Percentiles rank a stretch among this genome's conserved stretches.
Evolutionary conservation across 2,113 vertebrate species (phyloP).

Genomic region (Panthera tigris): DNA sequence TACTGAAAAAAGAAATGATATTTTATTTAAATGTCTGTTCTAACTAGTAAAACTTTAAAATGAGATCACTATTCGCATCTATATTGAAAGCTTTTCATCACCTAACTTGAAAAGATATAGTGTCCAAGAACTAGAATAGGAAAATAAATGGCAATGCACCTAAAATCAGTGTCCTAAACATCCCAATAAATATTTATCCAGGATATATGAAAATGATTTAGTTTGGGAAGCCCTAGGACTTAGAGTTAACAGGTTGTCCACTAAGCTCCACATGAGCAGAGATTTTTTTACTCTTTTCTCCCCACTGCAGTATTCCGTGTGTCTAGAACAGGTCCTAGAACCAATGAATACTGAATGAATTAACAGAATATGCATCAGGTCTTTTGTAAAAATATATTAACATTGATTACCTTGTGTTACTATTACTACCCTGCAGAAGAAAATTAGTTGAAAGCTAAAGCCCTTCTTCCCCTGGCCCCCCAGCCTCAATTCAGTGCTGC

Average conservation of each 20-base stretch:
- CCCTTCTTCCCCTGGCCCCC: not conserved
- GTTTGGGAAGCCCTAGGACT: not conserved
- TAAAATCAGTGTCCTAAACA: not conserved
- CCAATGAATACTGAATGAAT: not conserved
- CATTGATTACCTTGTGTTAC: not conserved
- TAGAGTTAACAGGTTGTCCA: not conserved
- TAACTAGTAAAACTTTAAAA: not conserved
- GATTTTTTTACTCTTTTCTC: not conserved
- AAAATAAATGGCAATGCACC: not conserved
- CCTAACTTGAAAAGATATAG: not conserved
- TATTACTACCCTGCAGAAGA: not conserved
- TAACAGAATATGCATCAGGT: not conserved
- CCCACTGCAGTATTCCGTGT: not conserved
- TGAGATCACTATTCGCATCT: not conserved
- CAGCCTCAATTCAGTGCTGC: not conserved
- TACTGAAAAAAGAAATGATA: conserved; percentile 88
- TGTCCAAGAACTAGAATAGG: not conserved
- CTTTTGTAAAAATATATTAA: not conserved
- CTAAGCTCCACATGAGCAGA: not conserved
- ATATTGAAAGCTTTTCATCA: not conserved
- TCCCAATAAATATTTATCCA: not conserved
- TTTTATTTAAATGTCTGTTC: conserved; percentile 1
- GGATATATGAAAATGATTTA: not conserved
- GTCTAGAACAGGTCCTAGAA: not conserved
- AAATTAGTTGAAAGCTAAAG: not conserved